Evolutionary conservation across 2,797 vertebrate genomes (phyloP), one percentile per base, ranked within the genome.

Genomic region (Xenopus petersii): DNA sequence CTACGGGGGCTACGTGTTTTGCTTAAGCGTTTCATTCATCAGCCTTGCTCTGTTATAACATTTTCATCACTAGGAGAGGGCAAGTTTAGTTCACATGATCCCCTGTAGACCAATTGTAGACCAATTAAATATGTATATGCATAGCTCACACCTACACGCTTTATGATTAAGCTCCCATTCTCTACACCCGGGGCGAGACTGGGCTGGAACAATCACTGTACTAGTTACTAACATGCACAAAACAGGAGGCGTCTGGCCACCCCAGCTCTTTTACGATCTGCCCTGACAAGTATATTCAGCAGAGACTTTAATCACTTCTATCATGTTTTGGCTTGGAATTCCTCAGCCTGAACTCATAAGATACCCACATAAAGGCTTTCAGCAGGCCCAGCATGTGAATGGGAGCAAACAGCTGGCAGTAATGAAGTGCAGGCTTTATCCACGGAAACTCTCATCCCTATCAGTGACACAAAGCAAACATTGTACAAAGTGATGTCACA

Each of bases 401-500:
- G 77, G 64, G 67, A 79, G 17, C 77, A 17, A 65, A 74, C 76
- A 79, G 71, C 77, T 79, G 77, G 51, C 62, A 70, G 67, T 74
- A 74, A 79, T 74, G 67, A 74, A 51, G 61, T 59, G 17, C 2
- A 42, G 15, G 61, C 36, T 46, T 11, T 61, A 79, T 74, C 74
- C 67, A 67, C 54, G 65, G 64, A 69, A 70, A 74, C 61, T 65
- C 73, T 78, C 61, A 60, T 61, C 61, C 36, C 26, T 79, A 79
- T 79, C 77, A 70, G 46, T 79, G 62, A 74, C 77, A 74, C 67
- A 70, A 74, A 65, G 67, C 72, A 79, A 79, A 74, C 77, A 79
- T 47, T 74, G 77, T 74, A 70, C 71, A 65, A 74, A 79, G 66
- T 79, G 77, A 79, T 74, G 77, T 79, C 77, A 79, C 55, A 8